Base-by-base conservation (phyloP, 2,113 vertebrate species). In the Anser cygnoides region DNA sequence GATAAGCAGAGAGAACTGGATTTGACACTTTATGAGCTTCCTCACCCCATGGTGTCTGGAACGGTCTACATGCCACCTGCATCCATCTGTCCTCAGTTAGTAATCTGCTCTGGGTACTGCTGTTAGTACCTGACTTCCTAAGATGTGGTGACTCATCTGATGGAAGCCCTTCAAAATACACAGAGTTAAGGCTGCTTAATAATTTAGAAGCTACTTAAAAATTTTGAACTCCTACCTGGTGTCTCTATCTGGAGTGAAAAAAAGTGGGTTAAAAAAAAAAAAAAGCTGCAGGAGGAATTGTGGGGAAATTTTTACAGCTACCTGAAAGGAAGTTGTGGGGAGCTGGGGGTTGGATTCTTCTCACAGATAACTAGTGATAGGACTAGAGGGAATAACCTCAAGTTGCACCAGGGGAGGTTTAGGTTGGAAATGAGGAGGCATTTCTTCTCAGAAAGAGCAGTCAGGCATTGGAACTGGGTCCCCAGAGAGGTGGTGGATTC, bases 21-120 rank as follows among this genome's bases (percentile, higher is more conserved):
- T 87, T 46, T 84, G 31, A 74, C 62, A 37, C 37, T 88, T 77
- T 79, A 39, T 86, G 44, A 86, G 67, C 18, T 50, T 88, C 72
- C 50, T 94, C 83, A 90, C 80, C 72, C 91, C 0, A 0, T 81
- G 91, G 22, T 94, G 68, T 41, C 89, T 95, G 95, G 91, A 91
- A 86, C 39, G 59, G 76, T 84, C 73, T 84, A 28, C 43, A 25
- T 84, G 67, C 83, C 86, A 95, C 94, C 92, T 95, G 95, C 37
- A 76, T 84, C 92, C 96, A 90, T 96, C 91, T 92, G 94, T 89
- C 86, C 86, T 86, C 92, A 35, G 50, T 88, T 86, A 83, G 50
- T 62, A 86, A 83, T 74, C 85, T 74, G 68, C 70, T 26, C 37
- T 68, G 83, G 80, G 37, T 83, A 94, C 62, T 59, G 71, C 82